Evolutionary conservation across 2,888 invertebrate genomes (phyloP), one percentile per base, ranked within the genome.

Genomic region (Xanthia togata): DNA sequence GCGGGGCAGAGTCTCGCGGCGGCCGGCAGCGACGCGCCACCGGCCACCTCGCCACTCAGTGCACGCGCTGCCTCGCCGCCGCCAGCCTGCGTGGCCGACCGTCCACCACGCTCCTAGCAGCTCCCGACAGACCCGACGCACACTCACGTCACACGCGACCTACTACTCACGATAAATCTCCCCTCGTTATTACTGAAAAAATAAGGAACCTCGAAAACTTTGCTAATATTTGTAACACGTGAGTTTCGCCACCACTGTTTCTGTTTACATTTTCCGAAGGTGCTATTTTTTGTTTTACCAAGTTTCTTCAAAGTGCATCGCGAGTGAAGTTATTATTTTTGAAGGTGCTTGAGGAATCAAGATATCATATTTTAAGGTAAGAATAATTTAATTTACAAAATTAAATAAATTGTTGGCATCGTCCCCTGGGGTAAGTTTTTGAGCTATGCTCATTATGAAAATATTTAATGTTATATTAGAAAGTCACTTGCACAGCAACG

Each of bases 61-160:
- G 93, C 94, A 92, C 95, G 95, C 95, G 95, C 94, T 92, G 95
- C 94, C 94, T 93, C 89, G 94, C 94, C 92, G 94, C 93, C 93
- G 94, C 91, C 92, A 93, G 92, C 93, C 91, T 93, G 95, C 93
- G 92, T 90, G 91, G 89, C 90, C 90, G 91, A 88, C 84, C 82
- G 87, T 84, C 88, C 81, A 86, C 87, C 89, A 87, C 90, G 86
- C 89, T 83, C 89, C 83, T 90, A 82, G 83, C 82, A 87, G 82
- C 87, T 90, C 84, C 84, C 89, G 88, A 89, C 87, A 87, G 82
- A 86, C 91, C 87, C 90, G 87, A 88, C 87, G 88, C 83, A 87
- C 85, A 87, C 86, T 78, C 79, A 84, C 79, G 80, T 69, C 72
- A 73, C 64, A 72, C 86, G 87, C 82, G 86, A 86, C 81, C 86